These are phyloP conservation scores for Nomada goodeniana DNA, from an alignment of 2,888 invertebrate species.

Conservation along the genomic window DNA sequence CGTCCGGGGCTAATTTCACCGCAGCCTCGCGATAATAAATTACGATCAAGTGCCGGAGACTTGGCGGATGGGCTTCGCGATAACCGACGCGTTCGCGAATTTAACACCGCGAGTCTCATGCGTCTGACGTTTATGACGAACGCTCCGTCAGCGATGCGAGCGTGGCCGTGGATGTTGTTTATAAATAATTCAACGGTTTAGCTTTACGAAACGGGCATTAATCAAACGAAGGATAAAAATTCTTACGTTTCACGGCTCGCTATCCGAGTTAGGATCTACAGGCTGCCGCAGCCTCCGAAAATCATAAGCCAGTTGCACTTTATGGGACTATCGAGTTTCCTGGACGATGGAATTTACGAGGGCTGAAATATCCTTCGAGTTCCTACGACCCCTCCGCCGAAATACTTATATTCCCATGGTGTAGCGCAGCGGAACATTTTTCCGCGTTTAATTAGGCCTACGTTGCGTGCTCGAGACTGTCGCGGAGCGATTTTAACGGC, in stretches of 20 bases:
- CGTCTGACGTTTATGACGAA: slow-evolving; percentile 25
- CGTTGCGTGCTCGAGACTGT: neutral
- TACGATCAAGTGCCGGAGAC: slow-evolving; percentile 15
- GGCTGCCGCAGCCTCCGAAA: slow-evolving; percentile 5
- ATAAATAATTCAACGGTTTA: slow-evolving; percentile 42
- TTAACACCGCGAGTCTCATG: slow-evolving; percentile 14
- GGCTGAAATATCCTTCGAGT: neutral
- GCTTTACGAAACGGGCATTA: neutral
- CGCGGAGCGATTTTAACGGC: neutral
- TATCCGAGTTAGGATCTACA: slow-evolving; percentile 35
- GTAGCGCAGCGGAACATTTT: neutral
- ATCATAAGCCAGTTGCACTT: slow-evolving; percentile 31
- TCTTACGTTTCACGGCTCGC: neutral
- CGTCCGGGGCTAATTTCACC: slow-evolving; percentile 42
- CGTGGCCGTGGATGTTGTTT: neutral
- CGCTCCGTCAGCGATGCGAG: neutral
- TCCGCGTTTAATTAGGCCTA: slow-evolving; percentile 22
- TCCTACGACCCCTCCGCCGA: neutral
- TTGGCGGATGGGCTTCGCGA: slow-evolving; percentile 1
- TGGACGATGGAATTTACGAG: slow-evolving; percentile 9
- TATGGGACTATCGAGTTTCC: slow-evolving; percentile 20
- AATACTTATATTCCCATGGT: neutral
- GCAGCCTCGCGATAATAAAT: slow-evolving; percentile 39
- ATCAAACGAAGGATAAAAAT: slow-evolving; percentile 32
- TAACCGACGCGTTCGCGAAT: slow-evolving; percentile 31